phyloP scores from a whole-genome alignment of 1,140 invertebrate species.

The Hyles euphorbiae region DNA sequence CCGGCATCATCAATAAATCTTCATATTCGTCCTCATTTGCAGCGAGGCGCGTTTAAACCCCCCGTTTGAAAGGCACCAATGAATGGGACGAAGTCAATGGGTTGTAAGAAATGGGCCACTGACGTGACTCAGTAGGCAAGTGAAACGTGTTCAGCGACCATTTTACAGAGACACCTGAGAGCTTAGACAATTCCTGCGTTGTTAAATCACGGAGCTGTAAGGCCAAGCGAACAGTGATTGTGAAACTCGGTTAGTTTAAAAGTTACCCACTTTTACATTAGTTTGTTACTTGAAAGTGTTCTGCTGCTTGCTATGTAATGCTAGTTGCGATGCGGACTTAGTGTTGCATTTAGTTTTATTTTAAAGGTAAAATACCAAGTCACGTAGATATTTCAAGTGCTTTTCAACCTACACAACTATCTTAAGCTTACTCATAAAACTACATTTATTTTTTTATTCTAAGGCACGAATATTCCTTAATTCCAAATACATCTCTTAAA shows the following conservation, averaged over 20 bases:
- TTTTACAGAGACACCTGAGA: conserved; percentile 20
- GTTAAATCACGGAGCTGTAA: conserved; percentile 17
- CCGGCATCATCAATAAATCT: conserved; percentile 29
- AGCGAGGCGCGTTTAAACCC: conserved; percentile 42
- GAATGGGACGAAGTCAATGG: conserved; percentile 66
- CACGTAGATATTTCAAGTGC: too few species aligned
- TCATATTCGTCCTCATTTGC: conserved; percentile 46
- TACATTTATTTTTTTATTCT: too few species aligned
- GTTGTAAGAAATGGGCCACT: conserved; percentile 66
- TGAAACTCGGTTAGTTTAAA: conserved; percentile 1
- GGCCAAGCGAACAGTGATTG: conserved; percentile 9
- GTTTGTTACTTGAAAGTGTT: too few species aligned
- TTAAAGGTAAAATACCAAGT: too few species aligned
- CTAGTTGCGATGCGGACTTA: too few species aligned
- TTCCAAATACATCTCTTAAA: too few species aligned
- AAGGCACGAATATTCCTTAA: too few species aligned
- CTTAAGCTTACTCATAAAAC: too few species aligned
- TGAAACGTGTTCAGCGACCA: conserved; percentile 36
- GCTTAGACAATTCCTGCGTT: conserved; percentile 18
- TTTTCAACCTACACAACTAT: too few species aligned
- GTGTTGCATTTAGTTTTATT: too few species aligned
- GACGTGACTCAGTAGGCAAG: conserved; percentile 38
- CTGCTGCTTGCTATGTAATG: too few species aligned
- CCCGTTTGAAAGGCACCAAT: conserved; percentile 60
- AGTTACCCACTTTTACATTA: neutral